These are phyloP conservation scores for Notechis scutatus DNA, from an alignment of 2,113 vertebrate genomes.

Conservation along the genomic window DNA sequence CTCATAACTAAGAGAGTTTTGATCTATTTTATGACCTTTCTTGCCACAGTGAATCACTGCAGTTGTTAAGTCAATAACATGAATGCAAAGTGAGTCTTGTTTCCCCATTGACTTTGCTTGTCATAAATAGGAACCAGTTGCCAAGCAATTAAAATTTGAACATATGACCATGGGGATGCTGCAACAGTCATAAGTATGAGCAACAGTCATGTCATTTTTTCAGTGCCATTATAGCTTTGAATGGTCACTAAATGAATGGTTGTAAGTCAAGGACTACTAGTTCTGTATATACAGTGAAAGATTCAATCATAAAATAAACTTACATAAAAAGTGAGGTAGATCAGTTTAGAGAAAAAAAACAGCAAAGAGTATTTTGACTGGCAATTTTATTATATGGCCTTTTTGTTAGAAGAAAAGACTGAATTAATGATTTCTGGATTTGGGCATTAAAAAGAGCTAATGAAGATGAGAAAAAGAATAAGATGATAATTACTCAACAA, in stretches of 20 bases:
- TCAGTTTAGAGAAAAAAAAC: background rate
- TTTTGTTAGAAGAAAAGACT: background rate
- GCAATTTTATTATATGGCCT: background rate
- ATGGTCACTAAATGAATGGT: background rate
- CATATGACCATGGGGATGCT: background rate
- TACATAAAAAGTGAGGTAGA: background rate
- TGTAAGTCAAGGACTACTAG: background rate
- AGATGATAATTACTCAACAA: background rate
- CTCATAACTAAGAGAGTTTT: background rate
- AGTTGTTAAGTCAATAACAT: background rate
- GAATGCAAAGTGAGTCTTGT: background rate
- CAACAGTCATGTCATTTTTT: background rate
- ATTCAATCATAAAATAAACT: background rate
- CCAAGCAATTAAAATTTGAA: background rate
- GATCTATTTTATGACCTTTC: background rate
- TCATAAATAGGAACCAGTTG: background rate
- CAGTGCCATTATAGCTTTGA: background rate
- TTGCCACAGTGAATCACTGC: background rate
- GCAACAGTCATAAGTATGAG: background rate
- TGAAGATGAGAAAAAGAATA: background rate
- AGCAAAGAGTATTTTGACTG: background rate
- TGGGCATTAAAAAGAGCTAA: background rate
- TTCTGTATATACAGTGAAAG: background rate
- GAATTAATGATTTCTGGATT: background rate
- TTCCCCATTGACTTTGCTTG: background rate